Conservation (phyloP, 2,797 vertebrate species). For the Hyperoplus immaculatus region DNA sequence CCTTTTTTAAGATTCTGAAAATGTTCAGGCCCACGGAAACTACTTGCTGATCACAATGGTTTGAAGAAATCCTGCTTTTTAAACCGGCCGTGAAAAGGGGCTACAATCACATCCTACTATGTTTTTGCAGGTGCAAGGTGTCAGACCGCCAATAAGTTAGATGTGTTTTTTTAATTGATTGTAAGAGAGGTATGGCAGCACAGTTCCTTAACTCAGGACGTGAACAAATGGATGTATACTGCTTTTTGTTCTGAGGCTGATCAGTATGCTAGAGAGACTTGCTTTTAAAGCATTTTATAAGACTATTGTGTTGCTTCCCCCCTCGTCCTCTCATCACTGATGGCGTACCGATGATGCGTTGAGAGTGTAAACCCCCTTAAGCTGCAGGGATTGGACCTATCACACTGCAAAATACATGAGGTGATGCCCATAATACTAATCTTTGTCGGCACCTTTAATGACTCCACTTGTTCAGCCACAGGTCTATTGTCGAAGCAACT, state of each 20-base stretch:
- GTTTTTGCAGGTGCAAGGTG: conserved; percentile 33
- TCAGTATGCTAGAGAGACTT: conserved; percentile 52
- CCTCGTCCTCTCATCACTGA: conserved; percentile 52
- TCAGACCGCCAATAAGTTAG: conserved; percentile 33
- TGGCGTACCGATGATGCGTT: conserved; percentile 60
- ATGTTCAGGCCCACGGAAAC: neutral
- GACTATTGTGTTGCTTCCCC: conserved; percentile 61
- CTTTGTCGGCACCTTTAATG: conserved; percentile 50
- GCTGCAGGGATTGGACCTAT: conserved; percentile 63
- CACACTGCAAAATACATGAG: conserved; percentile 51
- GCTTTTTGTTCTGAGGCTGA: conserved; percentile 58
- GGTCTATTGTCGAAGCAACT: conserved; percentile 28
- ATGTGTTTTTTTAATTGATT: conserved; percentile 68
- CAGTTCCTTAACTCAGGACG: conserved; percentile 36
- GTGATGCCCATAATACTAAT: conserved; percentile 54
- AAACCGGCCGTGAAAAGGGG: conserved; percentile 32
- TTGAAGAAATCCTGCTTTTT: conserved; percentile 15
- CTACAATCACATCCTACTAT: conserved; percentile 2
- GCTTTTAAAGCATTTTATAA: conserved; percentile 66
- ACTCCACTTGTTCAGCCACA: conserved; percentile 52
- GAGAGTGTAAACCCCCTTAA: conserved; percentile 63
- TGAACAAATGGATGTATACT: conserved; percentile 39
- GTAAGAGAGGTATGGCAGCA: conserved; percentile 20
- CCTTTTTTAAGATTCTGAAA: conserved; percentile 40
- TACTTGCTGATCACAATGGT: conserved; percentile 26